Base-by-base conservation (phyloP, 2,888 invertebrate species). In the Tachystola acroxantha region DNA sequence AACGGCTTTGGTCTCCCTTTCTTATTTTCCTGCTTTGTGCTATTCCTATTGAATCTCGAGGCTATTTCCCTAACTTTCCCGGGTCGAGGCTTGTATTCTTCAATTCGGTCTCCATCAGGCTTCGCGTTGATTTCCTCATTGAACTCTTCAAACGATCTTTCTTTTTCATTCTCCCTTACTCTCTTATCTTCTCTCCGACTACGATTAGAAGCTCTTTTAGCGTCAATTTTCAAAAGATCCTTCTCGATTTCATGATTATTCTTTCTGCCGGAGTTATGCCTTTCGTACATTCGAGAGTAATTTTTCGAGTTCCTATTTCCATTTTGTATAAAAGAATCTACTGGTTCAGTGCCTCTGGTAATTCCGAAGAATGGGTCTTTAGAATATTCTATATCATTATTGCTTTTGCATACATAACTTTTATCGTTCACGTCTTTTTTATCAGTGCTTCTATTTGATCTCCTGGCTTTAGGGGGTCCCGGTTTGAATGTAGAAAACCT, bases 1-100 rank as follows among this genome's bases (percentile, higher is more conserved):
- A 90, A 59, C 7, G 90, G 89, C 57, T 87, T 89, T 22, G 90
- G 90, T 62, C 90, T 79, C 7, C 80, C 68, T 44, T 73, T 82
- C 43, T 60, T 81, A 42, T 57, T 50, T 31, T 64, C 50, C 38
- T 58, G 64, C 40, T 62, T 74, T 40, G 51, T 50, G 50, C 70
- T 77, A 40, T 70, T 72, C 40, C 66, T 74, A 42, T 86, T 75
- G 42, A 86, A 86, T 45, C 61, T 77, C 31, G 77, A 86, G 39
- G 86, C 86, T 16, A 86, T 78, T 51, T 86, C 86, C 56, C 54
- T 77, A 7, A 86, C 86, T 60, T 86, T 85, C 6, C 86, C 86
- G 2, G 75, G 75, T 34, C 63, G 65, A 1, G 84, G 85, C 48
- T 54, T 71, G 35, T 51, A 73, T 32, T 80, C 74, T 42, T 58